These are phyloP conservation scores for Drosophila vallismaia DNA, from an alignment of 2,888 invertebrate species.

Conservation along the genomic window DNA sequence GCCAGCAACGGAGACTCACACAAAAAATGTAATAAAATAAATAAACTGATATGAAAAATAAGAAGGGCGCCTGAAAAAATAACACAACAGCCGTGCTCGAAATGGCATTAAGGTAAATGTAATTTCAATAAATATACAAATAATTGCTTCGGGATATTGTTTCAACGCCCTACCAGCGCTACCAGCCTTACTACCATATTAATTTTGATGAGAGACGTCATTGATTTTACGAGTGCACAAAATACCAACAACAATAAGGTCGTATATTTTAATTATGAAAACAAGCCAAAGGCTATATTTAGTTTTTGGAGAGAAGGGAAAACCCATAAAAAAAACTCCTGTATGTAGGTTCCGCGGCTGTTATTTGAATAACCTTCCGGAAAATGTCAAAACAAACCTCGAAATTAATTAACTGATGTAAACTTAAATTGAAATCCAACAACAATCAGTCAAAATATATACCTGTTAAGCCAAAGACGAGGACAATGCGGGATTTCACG, in stretches of 20 bases:
- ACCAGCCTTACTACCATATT: neutral
- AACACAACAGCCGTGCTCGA: constrained; percentile 13
- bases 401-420: constrained; percentile 49
- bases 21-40: constrained; percentile 33
- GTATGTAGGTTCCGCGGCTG: neutral
- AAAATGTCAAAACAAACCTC: constrained; percentile 28
- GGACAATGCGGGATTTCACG: constrained; percentile 20
- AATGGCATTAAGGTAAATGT: constrained; percentile 38
- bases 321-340: neutral
- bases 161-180: neutral
- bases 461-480: constrained; percentile 28
- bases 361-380: constrained; percentile 18
- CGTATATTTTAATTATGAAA: neutral
- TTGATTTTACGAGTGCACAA: neutral
- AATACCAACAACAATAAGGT: neutral
- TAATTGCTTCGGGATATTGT: constrained; percentile 43
- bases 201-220: neutral
- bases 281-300: neutral
- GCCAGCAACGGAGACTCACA: constrained; percentile 20
- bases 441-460: constrained; percentile 30
- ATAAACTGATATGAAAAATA: constrained; percentile 40
- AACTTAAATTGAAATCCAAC: constrained; percentile 14
- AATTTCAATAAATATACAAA: constrained; percentile 53
- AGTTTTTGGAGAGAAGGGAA: neutral
- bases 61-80: constrained; percentile 18